A percentile compares a stretch with the other conserved stretches of the same genome.
Evolutionary conservation across 2,888 invertebrate species (phyloP).

Genomic region (Sepiola atlantica): DNA sequence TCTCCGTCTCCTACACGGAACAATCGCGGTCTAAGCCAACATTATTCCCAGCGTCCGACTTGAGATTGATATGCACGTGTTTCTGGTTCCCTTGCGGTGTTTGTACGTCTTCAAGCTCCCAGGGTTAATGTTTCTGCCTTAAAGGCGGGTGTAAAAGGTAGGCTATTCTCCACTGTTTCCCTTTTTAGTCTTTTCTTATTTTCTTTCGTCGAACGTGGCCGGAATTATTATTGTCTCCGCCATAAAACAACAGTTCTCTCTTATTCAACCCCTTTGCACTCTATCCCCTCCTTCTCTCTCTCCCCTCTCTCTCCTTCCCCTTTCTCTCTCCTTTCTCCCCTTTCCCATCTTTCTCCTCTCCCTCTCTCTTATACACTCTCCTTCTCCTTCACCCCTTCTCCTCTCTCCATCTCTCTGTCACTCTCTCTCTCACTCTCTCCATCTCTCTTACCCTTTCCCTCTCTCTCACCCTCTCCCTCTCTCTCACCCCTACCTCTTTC

Average conservation of each 20-base stretch:
- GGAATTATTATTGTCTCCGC: background rate
- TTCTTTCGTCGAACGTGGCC: background rate
- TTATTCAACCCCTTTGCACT: background rate
- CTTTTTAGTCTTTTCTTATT: background rate
- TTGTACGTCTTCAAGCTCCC: background rate
- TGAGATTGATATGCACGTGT: background rate
- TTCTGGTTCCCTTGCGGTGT: background rate
- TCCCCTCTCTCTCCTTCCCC: too few relatives aligned
- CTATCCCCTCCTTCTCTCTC: background rate
- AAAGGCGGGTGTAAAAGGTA: background rate
- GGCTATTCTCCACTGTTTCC: background rate
- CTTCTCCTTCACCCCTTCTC: background rate
- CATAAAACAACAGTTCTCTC: background rate
- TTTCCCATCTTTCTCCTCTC: background rate
- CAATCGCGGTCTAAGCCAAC: too few relatives aligned
- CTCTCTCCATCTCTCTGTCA: background rate
- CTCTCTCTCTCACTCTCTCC: too few relatives aligned
- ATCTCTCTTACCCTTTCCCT: background rate
- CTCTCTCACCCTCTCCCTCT: background rate
- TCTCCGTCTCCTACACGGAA: too few relatives aligned
- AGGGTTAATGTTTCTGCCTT: background rate
- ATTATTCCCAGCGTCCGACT: background rate
- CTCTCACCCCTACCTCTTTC: too few relatives aligned
- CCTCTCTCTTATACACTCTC: too few relatives aligned
- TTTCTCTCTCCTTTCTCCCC: background rate